Evolutionary conservation across 2,797 vertebrate genomes (phyloP).

Genomic region (Staurois parvus): DNA sequence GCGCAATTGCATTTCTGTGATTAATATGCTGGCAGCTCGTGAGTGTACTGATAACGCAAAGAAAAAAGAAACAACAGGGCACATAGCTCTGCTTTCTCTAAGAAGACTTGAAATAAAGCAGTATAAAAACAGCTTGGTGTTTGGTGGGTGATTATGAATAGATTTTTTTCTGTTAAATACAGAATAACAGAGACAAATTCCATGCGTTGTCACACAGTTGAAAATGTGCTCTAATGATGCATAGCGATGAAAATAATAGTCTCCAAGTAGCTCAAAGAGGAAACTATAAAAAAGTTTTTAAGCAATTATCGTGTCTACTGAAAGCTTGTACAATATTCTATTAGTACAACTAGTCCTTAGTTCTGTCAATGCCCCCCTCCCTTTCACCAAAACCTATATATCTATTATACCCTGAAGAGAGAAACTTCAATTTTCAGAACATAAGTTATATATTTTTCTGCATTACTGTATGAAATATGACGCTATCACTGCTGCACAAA

Average conservation of each 20-base stretch:
- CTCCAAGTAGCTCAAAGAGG: background rate
- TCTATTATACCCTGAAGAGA: no score
- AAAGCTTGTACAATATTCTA: background rate
- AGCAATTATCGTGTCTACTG: background rate
- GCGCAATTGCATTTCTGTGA: constrained; percentile 17
- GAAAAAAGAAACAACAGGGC: constrained; percentile 11
- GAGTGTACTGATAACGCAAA: background rate
- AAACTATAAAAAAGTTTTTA: background rate
- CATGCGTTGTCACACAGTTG: background rate
- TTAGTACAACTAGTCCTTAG: no score
- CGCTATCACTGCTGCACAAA: no score
- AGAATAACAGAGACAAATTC: background rate
- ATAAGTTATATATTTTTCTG: no score
- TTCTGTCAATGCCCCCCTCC: no score
- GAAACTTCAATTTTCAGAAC: no score
- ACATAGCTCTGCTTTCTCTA: background rate
- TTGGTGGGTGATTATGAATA: background rate
- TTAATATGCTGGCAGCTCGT: background rate
- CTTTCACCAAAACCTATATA: no score
- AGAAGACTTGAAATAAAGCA: background rate
- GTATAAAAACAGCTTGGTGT: background rate
- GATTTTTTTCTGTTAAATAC: background rate
- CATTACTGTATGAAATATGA: no score
- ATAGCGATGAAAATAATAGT: background rate
- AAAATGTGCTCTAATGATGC: background rate